Percentiles rank a stretch among this genome's conserved stretches.
Evolutionary conservation across 2,113 vertebrate species (phyloP).

Genomic region (Heliornis fulica): DNA sequence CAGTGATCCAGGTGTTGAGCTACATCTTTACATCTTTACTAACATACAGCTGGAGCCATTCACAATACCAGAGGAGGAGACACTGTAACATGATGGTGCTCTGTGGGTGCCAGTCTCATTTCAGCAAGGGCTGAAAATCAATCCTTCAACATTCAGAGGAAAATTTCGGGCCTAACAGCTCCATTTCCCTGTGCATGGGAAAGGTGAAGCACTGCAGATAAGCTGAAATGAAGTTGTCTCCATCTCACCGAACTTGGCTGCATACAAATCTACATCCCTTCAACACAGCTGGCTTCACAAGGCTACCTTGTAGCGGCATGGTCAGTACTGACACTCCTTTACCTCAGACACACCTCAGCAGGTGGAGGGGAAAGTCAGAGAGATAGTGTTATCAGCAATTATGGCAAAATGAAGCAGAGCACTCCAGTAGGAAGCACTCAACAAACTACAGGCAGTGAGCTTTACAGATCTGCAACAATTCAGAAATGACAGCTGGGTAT

Average conservation of each 20-base stretch:
- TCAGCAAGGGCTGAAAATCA: neutral
- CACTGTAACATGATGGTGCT: neutral
- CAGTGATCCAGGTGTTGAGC: neutral
- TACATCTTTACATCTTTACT: neutral
- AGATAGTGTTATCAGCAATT: neutral
- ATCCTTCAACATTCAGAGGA: neutral
- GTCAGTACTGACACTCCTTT: neutral
- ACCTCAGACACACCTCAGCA: no score
- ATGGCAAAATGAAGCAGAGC: neutral
- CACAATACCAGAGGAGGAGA: neutral
- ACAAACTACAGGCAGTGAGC: neutral
- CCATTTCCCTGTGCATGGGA: neutral
- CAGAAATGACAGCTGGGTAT: neutral
- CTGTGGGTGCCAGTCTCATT: fast-evolving
- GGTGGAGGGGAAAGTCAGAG: neutral
- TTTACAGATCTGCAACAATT: neutral
- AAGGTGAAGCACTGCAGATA: neutral
- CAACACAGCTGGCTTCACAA: neutral
- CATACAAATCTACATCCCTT: neutral
- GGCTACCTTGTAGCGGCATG: neutral
- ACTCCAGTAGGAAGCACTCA: neutral
- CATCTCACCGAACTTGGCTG: neutral
- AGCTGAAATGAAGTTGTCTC: neutral
- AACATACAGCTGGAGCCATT: neutral
- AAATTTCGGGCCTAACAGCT: neutral